Evolutionary conservation across 2,888 invertebrate species (phyloP).

Genomic region (Phyto melanocephala): DNA sequence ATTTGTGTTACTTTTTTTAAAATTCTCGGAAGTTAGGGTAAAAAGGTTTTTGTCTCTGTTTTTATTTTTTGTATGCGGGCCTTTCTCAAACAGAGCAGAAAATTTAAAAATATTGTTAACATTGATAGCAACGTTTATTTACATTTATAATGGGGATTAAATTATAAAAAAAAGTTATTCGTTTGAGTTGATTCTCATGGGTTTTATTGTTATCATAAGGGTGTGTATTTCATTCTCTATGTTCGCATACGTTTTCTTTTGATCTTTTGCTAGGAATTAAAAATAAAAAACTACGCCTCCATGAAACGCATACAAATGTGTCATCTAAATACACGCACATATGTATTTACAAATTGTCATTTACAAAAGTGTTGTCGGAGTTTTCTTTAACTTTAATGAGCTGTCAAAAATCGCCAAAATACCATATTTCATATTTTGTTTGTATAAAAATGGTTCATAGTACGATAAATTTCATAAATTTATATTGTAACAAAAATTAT

Average conservation of each 20-base stretch:
- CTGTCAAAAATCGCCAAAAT: no score
- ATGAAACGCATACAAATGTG: constrained; percentile 25
- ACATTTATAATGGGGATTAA: constrained; percentile 43
- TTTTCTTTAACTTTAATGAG: no score
- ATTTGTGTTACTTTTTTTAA: constrained; percentile 4
- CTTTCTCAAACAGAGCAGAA: not conserved
- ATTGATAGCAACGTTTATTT: constrained; percentile 35
- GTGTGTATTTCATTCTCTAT: constrained; percentile 9
- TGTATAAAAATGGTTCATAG: no score
- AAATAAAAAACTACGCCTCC: constrained; percentile 24
- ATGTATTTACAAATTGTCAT: constrained; percentile 19
- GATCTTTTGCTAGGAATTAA: constrained; percentile 52
- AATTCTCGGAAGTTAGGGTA: constrained; percentile 56
- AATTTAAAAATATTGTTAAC: not conserved
- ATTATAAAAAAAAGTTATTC: constrained; percentile 2
- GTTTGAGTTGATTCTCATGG: constrained; percentile 29
- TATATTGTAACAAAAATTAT: no score
- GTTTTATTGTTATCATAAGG: constrained; percentile 13
- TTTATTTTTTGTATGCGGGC: constrained; percentile 56
- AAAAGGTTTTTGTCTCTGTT: constrained; percentile 28
- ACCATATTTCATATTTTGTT: no score
- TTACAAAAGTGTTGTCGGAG: no score
- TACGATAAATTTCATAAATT: no score
- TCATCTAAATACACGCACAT: constrained; percentile 2
- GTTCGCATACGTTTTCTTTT: constrained; percentile 37